phyloP scores from a whole-genome alignment of 2,113 vertebrate genomes.

The Pachyramphus minor region DNA sequence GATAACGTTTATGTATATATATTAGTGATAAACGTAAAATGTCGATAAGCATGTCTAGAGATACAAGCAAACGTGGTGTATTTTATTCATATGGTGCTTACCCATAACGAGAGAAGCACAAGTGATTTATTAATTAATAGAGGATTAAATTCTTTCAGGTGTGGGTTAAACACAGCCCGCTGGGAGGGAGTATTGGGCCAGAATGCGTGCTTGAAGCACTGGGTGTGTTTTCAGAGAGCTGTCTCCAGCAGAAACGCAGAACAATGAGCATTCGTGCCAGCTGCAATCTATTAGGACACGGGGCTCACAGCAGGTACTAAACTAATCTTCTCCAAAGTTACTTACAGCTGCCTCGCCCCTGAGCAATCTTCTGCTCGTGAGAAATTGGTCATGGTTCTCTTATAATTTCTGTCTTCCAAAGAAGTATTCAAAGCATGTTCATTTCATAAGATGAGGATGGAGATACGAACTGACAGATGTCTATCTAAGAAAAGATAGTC shows the following conservation, averaged over 20 bases:
- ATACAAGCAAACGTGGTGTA: accelerated
- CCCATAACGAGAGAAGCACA: not conserved
- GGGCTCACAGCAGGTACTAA: not conserved
- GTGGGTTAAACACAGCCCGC: not conserved
- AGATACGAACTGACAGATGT: not conserved
- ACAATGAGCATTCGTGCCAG: not conserved
- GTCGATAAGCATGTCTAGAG: not conserved
- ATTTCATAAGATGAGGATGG: not conserved
- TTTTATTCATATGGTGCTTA: not conserved
- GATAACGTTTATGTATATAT: not conserved
- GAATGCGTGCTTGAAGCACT: not conserved
- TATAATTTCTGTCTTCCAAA: not conserved
- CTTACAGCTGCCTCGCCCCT: not conserved
- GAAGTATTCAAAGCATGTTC: not conserved
- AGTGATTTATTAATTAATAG: not conserved
- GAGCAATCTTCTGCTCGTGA: not conserved
- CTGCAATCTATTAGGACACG: not conserved
- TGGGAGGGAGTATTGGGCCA: slow-evolving; percentile 7
- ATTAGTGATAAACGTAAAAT: not conserved
- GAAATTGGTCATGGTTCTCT: not conserved
- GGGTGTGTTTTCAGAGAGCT: not conserved
- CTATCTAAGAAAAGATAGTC: not conserved
- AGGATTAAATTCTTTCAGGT: not conserved
- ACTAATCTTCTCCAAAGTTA: not conserved
- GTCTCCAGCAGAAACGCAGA: not conserved